A percentile compares a stretch with the other conserved stretches of the same genome.
These are phyloP conservation scores for Xestobium rufovillosum DNA, from an alignment of 2,888 invertebrate species.

Conservation along the genomic window DNA sequence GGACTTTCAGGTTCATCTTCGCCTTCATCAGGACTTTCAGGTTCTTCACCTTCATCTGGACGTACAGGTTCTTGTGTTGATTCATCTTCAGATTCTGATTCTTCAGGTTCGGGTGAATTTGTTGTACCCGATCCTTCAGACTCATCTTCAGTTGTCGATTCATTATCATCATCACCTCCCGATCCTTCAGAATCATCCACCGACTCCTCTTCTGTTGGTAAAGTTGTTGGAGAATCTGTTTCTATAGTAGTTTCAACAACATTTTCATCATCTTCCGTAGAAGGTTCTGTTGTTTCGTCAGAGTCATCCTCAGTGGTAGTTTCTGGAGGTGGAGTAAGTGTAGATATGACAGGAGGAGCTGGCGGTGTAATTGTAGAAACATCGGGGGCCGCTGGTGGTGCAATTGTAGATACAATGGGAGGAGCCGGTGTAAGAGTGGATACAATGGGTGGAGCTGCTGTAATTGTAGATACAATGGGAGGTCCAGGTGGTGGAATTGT, in stretches of 20 bases:
- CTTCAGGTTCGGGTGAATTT: not conserved
- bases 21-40: too few species aligned
- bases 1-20: too few species aligned
- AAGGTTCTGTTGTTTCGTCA: conserved; percentile 5
- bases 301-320: conserved; percentile 1
- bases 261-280: too few species aligned
- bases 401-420: conserved; percentile 4
- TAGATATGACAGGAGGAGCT: too few species aligned
- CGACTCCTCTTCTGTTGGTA: not conserved
- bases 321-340: not conserved
- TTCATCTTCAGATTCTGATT: not conserved
- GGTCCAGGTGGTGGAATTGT: not conserved
- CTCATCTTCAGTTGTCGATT: too few species aligned
- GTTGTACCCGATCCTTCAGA: not conserved
- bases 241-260: not conserved
- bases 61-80: not conserved
- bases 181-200: too few species aligned
- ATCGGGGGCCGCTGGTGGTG: conserved; percentile 3
- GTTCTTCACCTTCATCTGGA: too few species aligned
- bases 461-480: conserved; percentile 2
- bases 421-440: not conserved
- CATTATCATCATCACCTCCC: too few species aligned
- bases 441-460: conserved; percentile 1
- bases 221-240: not conserved
- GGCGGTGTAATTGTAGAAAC: conserved; percentile 3